phyloP scores from a whole-genome alignment of 2,113 vertebrate genomes.

The Chaetops frenatus region DNA sequence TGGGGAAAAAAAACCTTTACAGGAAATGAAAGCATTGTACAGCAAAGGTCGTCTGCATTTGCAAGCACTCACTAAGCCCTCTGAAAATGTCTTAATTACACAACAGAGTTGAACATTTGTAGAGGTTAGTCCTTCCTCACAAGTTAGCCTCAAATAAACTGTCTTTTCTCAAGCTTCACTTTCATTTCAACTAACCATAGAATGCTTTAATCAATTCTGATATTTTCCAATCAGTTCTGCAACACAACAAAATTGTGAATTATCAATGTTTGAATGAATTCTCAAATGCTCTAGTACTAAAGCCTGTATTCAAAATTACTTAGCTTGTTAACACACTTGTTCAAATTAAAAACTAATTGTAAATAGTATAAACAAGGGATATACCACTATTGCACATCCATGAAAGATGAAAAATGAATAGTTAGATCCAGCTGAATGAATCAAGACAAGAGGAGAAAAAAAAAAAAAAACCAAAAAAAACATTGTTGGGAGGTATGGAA shows the following conservation, averaged over 20 bases:
- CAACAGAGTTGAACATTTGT: background rate
- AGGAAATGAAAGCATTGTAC: background rate
- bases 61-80: background rate
- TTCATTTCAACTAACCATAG: background rate
- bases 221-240: background rate
- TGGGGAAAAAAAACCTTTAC: background rate
- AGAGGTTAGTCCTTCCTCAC: background rate
- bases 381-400: background rate
- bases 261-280: background rate
- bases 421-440: background rate
- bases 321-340: background rate
- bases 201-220: background rate
- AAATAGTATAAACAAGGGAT: background rate
- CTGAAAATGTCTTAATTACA: background rate
- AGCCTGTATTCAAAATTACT: background rate
- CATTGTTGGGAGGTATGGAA: background rate
- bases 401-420: background rate
- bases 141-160: background rate
- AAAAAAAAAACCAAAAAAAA: background rate
- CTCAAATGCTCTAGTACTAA: background rate
- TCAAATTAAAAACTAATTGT: background rate
- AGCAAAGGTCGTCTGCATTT: background rate
- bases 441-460: rapidly evolving
- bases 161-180: background rate
- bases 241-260: background rate